Conservation (phyloP, 2,888 invertebrate species). For the Diadromus collaris region DNA sequence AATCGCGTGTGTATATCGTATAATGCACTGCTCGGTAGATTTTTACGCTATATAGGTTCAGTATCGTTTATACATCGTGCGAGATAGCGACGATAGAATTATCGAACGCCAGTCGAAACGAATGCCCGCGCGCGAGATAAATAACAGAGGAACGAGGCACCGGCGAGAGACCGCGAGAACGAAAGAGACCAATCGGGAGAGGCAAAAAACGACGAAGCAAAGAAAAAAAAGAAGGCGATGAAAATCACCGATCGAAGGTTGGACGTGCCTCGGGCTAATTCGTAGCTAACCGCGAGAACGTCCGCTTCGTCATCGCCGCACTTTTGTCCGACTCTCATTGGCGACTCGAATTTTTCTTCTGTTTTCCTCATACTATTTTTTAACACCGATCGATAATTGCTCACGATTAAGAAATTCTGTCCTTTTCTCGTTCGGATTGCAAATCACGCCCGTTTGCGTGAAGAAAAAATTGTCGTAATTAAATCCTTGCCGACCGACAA, state of each 20-base stretch:
- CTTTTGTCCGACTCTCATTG: slow-evolving; percentile 31
- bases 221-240: slow-evolving; percentile 54
- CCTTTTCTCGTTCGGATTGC: not conserved
- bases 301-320: slow-evolving; percentile 47
- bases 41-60: slow-evolving; percentile 44
- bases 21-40: slow-evolving; percentile 18
- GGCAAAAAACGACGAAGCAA: slow-evolving; percentile 29
- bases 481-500: not conserved
- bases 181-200: slow-evolving; percentile 44
- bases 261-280: slow-evolving; percentile 59
- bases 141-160: slow-evolving; percentile 46
- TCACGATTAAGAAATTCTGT: not conserved
- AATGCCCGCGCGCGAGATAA: slow-evolving; percentile 54
- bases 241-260: slow-evolving; percentile 61
- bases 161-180: slow-evolving; percentile 4
- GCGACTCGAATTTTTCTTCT: slow-evolving; percentile 5
- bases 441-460: not conserved
- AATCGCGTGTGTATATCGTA: slow-evolving; percentile 66
- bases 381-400: not conserved
- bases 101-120: slow-evolving; percentile 59
- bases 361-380: slow-evolving; percentile 2
- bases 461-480: not conserved
- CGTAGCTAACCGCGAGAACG: slow-evolving; percentile 44
- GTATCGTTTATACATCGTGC: slow-evolving; percentile 62
- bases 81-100: slow-evolving; percentile 55